Evolutionary conservation across 2,888 invertebrate genomes (phyloP).

Genomic region (Odontocolon sp.): DNA sequence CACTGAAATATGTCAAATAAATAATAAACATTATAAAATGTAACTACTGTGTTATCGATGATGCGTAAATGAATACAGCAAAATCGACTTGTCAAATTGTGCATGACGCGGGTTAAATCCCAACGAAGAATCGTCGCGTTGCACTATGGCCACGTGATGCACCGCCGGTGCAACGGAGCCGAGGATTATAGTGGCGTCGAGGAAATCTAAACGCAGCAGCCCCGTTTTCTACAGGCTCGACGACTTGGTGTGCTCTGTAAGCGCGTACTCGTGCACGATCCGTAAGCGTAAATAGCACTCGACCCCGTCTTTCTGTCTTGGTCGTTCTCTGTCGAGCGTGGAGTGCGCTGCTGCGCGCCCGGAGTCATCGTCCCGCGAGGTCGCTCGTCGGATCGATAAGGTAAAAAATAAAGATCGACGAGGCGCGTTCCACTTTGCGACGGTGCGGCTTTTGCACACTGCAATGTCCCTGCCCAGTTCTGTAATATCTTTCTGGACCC

Average conservation of each 20-base stretch:
- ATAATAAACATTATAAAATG: too few relatives aligned
- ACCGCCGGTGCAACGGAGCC: too few relatives aligned
- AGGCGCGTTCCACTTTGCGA: slow-evolving; percentile 7
- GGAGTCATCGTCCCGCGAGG: slow-evolving; percentile 68
- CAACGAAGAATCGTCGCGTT: too few relatives aligned
- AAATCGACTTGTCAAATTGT: too few relatives aligned
- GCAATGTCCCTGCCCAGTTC: neutral
- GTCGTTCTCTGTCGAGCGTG: slow-evolving; percentile 38
- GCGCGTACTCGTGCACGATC: slow-evolving; percentile 54
- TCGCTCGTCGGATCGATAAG: slow-evolving; percentile 65
- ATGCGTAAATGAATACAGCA: too few relatives aligned
- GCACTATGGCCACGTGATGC: too few relatives aligned
- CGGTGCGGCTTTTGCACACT: neutral
- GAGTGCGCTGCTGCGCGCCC: too few relatives aligned
- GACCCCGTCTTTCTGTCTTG: slow-evolving; percentile 58
- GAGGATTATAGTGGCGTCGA: neutral
- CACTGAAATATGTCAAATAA: too few relatives aligned
- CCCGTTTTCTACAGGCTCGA: slow-evolving; percentile 30
- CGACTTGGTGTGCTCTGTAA: slow-evolving; percentile 8
- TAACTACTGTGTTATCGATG: too few relatives aligned
- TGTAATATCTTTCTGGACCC: neutral
- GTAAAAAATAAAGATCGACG: slow-evolving; percentile 58
- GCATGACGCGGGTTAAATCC: too few relatives aligned
- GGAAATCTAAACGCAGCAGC: slow-evolving; percentile 3
- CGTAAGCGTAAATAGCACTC: slow-evolving; percentile 65